Conservation (phyloP, 1,140 invertebrate species). For the Muscidifurax raptorellus region DNA sequence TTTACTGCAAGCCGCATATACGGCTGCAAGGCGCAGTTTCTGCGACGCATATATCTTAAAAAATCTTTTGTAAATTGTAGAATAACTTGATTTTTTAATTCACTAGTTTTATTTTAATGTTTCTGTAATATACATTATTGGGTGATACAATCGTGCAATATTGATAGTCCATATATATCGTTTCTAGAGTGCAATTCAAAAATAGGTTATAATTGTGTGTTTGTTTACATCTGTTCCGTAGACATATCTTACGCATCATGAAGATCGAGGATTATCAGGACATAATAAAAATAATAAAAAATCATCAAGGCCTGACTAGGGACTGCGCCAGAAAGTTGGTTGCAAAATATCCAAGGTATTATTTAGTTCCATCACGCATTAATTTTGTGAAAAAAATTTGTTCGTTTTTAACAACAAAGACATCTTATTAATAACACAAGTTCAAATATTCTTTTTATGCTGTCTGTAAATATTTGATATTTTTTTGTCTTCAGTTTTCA, state of each 20-base stretch:
- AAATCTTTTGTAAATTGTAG: too few species aligned
- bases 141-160: background rate
- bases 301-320: slow-evolving; percentile 62
- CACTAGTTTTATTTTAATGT: too few species aligned
- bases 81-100: too few species aligned
- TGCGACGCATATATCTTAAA: too few species aligned
- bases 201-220: slow-evolving; percentile 10
- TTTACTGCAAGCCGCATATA: too few species aligned
- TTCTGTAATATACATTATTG: background rate
- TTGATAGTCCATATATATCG: background rate
- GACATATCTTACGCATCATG: slow-evolving; percentile 54
- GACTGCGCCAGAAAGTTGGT: slow-evolving; percentile 62
- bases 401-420: too few species aligned
- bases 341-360: slow-evolving; percentile 58
- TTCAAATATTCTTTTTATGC: slow-evolving; percentile 19
- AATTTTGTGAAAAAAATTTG: background rate
- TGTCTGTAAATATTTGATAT: slow-evolving; percentile 24
- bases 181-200: background rate
- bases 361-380: slow-evolving; percentile 31
- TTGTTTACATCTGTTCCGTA: slow-evolving; percentile 6
- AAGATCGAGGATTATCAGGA: slow-evolving; percentile 59
- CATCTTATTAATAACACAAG: too few species aligned
- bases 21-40: too few species aligned
- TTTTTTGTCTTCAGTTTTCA: slow-evolving; percentile 50
- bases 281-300: slow-evolving; percentile 59